Percentiles rank a stretch among this genome's conserved stretches.
These are phyloP conservation scores for Ferdinandea cuprea DNA, from an alignment of 2,888 invertebrate genomes.

Conservation along the genomic window DNA sequence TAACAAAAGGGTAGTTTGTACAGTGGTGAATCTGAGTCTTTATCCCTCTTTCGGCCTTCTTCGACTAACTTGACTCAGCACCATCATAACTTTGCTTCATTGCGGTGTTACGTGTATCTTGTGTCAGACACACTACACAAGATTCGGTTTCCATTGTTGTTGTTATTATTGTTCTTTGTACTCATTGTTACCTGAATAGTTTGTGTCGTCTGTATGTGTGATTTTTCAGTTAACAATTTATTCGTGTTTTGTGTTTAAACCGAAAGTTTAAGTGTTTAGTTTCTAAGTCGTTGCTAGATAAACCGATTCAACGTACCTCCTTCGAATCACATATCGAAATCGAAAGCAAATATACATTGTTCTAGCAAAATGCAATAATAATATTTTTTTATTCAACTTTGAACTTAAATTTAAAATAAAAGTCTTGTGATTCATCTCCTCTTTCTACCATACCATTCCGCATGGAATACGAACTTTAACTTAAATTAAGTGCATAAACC, in stretches of 20 bases:
- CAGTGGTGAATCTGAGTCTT: slow-evolving; percentile 57
- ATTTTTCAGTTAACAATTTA: slow-evolving; percentile 41
- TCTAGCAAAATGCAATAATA: slow-evolving; percentile 23
- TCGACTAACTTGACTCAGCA: slow-evolving; percentile 55
- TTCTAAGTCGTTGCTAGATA: slow-evolving; percentile 23
- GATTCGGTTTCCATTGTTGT: slow-evolving; percentile 74
- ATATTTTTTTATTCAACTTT: slow-evolving; percentile 57
- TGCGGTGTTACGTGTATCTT: slow-evolving; percentile 83
- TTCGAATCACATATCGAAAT: slow-evolving; percentile 53
- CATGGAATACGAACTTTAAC: slow-evolving; percentile 49
- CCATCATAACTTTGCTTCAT: slow-evolving; percentile 80
- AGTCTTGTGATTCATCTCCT: slow-evolving; percentile 55
- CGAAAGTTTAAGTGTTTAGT: slow-evolving; percentile 39
- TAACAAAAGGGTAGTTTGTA: slow-evolving; percentile 65
- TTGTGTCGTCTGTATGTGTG: slow-evolving; percentile 47
- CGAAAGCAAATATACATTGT: slow-evolving; percentile 12
- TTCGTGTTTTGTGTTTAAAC: slow-evolving; percentile 18
- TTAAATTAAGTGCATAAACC: slow-evolving; percentile 60
- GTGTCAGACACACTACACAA: slow-evolving; percentile 80
- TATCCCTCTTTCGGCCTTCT: slow-evolving; percentile 28
- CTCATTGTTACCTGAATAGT: slow-evolving; percentile 68
- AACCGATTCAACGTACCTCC: slow-evolving; percentile 55
- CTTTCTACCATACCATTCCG: slow-evolving; percentile 43
- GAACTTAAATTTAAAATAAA: slow-evolving; percentile 32
- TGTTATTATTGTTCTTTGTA: slow-evolving; percentile 66